phyloP scores from a whole-genome alignment of 2,797 vertebrate genomes.

The Fistularia tabacaria region DNA sequence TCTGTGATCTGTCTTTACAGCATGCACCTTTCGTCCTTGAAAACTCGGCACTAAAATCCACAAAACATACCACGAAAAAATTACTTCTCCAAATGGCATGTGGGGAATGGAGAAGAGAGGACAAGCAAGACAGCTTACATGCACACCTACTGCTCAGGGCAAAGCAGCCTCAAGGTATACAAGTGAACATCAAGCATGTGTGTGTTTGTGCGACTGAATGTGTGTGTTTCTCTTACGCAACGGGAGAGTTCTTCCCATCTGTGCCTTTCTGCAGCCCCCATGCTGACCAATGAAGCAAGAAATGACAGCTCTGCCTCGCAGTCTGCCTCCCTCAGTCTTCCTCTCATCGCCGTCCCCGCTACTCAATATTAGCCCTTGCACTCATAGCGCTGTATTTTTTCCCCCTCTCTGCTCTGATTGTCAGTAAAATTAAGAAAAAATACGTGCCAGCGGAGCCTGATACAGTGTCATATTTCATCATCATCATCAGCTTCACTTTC shows the following conservation, averaged over 20 bases:
- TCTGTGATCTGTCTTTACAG: conserved; percentile 20
- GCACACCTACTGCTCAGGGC: conserved; percentile 30
- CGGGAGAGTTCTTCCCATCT: conserved; percentile 75
- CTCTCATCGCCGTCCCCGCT: conserved; percentile 41
- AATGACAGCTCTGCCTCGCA: conserved; percentile 66
- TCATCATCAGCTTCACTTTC: conserved; percentile 16
- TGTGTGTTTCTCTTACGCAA: conserved; percentile 68
- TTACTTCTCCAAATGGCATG: too few species aligned
- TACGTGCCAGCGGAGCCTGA: neutral
- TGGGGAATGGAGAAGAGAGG: too few species aligned
- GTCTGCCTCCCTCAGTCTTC: conserved; percentile 51
- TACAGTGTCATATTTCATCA: conserved; percentile 14
- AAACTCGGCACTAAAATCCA: conserved; percentile 20
- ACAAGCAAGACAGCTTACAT: neutral
- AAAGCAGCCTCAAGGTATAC: conserved; percentile 34
- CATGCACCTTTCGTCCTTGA: conserved; percentile 33
- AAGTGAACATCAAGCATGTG: conserved; percentile 36
- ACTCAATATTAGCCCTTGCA: neutral
- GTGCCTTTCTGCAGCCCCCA: conserved; percentile 66
- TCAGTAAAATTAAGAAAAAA: neutral
- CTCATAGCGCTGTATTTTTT: conserved; percentile 14
- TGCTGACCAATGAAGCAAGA: conserved; percentile 68
- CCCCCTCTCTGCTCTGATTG: neutral
- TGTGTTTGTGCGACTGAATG: neutral
- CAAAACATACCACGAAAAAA: conserved; percentile 38